phyloP scores from a whole-genome alignment of 2,888 invertebrate species.

The Iphiclides podalirius region DNA sequence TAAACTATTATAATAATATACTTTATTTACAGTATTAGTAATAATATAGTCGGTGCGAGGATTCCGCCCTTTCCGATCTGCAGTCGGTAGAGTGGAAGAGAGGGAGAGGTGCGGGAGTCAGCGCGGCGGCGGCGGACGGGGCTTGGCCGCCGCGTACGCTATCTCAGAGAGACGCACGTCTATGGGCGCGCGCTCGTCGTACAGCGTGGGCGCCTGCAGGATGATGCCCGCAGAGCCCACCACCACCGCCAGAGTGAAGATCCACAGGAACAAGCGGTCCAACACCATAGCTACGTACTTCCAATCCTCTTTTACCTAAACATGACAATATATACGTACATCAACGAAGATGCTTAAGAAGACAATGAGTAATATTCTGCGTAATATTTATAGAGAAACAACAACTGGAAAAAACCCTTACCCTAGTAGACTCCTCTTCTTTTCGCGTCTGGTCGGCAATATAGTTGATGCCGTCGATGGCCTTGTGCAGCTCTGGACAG shows the following conservation, averaged over 20 bases:
- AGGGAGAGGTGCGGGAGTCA: slow-evolving; percentile 14
- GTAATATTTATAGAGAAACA: too few species aligned
- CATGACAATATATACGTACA: not conserved
- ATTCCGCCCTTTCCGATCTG: slow-evolving; percentile 22
- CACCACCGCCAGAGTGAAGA: slow-evolving; percentile 96
- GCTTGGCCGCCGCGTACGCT: slow-evolving; percentile 93
- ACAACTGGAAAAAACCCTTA: slow-evolving; percentile 72
- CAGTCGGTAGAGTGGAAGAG: slow-evolving; percentile 2
- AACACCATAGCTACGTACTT: slow-evolving; percentile 99
- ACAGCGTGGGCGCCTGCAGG: slow-evolving; percentile 95
- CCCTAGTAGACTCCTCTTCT: slow-evolving; percentile 94
- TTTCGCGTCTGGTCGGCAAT: slow-evolving; percentile 95
- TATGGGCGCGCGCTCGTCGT: slow-evolving; percentile 93
- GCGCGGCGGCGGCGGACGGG: slow-evolving; percentile 73
- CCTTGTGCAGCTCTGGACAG: slow-evolving; percentile 95
- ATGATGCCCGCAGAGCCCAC: slow-evolving; percentile 97
- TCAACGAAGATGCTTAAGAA: too few species aligned
- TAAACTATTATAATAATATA: slow-evolving; percentile 63
- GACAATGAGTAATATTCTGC: too few species aligned
- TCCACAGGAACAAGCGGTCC: slow-evolving; percentile 97
- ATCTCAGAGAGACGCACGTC: slow-evolving; percentile 94
- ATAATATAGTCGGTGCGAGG: slow-evolving; percentile 37
- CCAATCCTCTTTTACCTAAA: slow-evolving; percentile 97
- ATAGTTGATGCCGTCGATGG: slow-evolving; percentile 94
- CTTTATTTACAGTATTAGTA: slow-evolving; percentile 51